These are phyloP conservation scores for Microcebus murinus DNA, from an alignment of 2,113 vertebrate species.

Conservation along the genomic window DNA sequence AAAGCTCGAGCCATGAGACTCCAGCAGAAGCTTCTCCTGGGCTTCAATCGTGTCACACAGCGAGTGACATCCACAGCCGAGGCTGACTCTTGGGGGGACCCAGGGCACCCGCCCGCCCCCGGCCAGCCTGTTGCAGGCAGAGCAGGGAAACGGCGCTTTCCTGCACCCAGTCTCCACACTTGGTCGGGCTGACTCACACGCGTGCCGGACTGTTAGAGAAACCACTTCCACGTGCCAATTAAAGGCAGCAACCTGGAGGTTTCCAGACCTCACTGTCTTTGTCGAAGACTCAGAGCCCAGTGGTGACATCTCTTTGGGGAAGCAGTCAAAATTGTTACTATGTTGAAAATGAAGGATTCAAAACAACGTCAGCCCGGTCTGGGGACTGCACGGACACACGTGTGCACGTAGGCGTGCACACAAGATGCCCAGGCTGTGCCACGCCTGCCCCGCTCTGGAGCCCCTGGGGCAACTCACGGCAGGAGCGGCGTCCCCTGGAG, in stretches of 20 bases:
- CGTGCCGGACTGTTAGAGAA: rapidly evolving
- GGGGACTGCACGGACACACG: not conserved
- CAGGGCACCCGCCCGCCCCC: not conserved
- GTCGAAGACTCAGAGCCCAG: not conserved
- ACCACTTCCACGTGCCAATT: not conserved
- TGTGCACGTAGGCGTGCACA: rapidly evolving
- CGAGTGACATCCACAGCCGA: rapidly evolving
- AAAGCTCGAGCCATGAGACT: not conserved
- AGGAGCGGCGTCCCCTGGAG: rapidly evolving
- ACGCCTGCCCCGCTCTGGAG: not conserved
- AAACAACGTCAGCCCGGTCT: not conserved
- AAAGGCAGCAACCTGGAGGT: rapidly evolving
- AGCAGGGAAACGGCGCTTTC: not conserved
- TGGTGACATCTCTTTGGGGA: not conserved
- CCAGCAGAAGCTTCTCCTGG: not conserved
- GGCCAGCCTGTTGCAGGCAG: rapidly evolving
- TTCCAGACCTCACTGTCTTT: not conserved
- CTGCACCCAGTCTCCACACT: rapidly evolving
- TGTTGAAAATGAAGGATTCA: not conserved
- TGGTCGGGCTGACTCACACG: rapidly evolving
- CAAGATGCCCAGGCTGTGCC: rapidly evolving
- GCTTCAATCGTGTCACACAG: not conserved
- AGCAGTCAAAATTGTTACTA: not conserved
- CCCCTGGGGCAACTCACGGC: not conserved
- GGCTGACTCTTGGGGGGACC: too few relatives aligned